Evolutionary conservation across 2,888 invertebrate genomes (phyloP).

Genomic region (Sycophila texana): DNA sequence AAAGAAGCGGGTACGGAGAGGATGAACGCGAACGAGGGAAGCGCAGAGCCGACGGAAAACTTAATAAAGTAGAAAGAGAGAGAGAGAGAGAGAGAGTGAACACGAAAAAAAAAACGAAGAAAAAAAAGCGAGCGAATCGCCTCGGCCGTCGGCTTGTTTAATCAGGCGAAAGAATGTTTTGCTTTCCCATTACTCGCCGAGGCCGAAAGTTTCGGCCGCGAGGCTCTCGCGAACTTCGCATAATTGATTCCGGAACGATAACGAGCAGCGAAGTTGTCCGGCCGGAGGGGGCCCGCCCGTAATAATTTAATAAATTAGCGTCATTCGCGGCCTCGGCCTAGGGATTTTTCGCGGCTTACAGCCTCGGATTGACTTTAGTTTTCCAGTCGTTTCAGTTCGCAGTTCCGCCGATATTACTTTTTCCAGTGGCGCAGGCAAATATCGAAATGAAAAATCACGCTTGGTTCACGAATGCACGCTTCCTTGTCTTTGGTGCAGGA

Average conservation of each 20-base stretch:
- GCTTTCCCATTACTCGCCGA: constrained; percentile 33
- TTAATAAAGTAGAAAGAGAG: constrained; percentile 20
- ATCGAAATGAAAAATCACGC: no score
- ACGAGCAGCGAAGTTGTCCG: constrained; percentile 5
- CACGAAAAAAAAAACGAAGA: background rate
- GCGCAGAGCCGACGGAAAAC: background rate
- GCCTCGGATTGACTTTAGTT: no score
- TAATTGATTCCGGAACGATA: constrained; percentile 51
- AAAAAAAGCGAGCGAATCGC: background rate
- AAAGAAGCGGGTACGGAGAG: background rate
- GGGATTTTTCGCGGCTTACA: no score
- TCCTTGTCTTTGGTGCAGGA: no score
- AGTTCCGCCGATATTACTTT: no score
- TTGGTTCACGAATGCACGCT: no score
- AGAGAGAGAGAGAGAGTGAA: constrained; percentile 25
- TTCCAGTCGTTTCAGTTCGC: no score
- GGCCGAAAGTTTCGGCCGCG: constrained; percentile 12
- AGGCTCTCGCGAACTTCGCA: constrained; percentile 48
- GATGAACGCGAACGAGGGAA: no score
- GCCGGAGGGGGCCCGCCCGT: background rate
- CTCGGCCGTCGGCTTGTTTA: constrained; percentile 35
- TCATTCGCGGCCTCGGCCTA: constrained; percentile 4
- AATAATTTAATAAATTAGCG: constrained; percentile 51
- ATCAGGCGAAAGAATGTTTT: constrained; percentile 52
- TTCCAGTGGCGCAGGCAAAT: no score